phyloP scores from a whole-genome alignment of 2,797 vertebrate species.

The Pseudochromis fuscus region DNA sequence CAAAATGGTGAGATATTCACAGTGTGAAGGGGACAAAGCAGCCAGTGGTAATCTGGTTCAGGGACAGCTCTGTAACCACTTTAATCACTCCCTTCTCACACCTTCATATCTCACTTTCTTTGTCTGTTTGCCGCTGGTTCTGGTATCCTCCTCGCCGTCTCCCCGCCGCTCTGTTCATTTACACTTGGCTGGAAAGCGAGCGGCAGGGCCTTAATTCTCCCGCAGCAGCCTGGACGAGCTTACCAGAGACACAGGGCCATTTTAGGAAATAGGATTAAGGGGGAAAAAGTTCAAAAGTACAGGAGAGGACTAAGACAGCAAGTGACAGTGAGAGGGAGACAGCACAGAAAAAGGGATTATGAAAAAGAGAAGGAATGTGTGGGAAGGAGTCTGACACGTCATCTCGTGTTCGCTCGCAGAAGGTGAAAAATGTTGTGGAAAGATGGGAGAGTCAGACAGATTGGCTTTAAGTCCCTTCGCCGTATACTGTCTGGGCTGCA shows the following conservation, averaged over 20 bases:
- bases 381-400: constrained; percentile 60
- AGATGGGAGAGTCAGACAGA: constrained; percentile 55
- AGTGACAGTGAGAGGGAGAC: constrained; percentile 46
- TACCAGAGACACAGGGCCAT: constrained; percentile 64
- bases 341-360: constrained; percentile 49
- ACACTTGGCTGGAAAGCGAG: constrained; percentile 54
- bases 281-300: constrained; percentile 65
- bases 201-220: constrained; percentile 49
- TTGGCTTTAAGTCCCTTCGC: constrained; percentile 52
- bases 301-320: constrained; percentile 44
- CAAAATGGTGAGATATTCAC: constrained; percentile 7
- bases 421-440: constrained; percentile 58
- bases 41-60: constrained; percentile 37
- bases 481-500: constrained; percentile 51
- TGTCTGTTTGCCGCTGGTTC: constrained; percentile 18
- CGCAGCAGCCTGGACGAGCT: constrained; percentile 35
- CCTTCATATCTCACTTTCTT: constrained; percentile 26
- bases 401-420: constrained; percentile 55
- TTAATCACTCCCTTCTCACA: constrained; percentile 45
- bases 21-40: constrained; percentile 25
- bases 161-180: constrained; percentile 47
- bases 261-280: constrained; percentile 76
- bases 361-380: constrained; percentile 60
- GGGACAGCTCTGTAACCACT: constrained; percentile 35
- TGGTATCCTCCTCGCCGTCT: neutral